Conservation (phyloP, 2,888 invertebrate species). For the Magallana nippona region DNA sequence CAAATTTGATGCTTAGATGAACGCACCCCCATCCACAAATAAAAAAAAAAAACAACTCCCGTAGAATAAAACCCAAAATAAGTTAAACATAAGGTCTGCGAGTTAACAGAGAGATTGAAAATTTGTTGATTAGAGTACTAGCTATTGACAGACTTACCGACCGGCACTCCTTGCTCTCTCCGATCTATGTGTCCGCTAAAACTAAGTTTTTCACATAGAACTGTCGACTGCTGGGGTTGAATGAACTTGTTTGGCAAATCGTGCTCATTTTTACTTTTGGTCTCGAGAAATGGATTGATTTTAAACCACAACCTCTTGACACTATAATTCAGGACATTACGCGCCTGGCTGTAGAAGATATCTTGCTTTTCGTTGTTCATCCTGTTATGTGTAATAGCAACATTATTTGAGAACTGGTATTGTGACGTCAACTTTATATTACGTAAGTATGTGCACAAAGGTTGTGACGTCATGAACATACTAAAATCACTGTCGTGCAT, state of each 20-base stretch:
- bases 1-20: too few relatives aligned
- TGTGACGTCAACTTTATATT: neutral
- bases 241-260: conserved; percentile 56
- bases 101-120: too few relatives aligned
- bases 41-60: too few relatives aligned
- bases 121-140: neutral
- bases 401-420: neutral
- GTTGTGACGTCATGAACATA: neutral
- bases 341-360: conserved; percentile 58
- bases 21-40: too few relatives aligned
- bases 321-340: conserved; percentile 59
- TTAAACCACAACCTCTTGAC: conserved; percentile 62
- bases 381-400: neutral
- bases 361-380: conserved; percentile 56
- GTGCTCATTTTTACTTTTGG: conserved; percentile 52
- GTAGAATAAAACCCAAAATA: too few relatives aligned
- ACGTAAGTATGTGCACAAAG: neutral
- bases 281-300: conserved; percentile 63
- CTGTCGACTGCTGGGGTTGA: conserved; percentile 57
- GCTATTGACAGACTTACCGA: conserved; percentile 25
- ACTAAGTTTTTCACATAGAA: conserved; percentile 57
- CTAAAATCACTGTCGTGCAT: too few relatives aligned
- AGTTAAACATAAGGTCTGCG: too few relatives aligned
- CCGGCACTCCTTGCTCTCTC: conserved; percentile 14
- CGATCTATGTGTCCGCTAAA: conserved; percentile 50